Percentiles rank a stretch among this genome's conserved stretches.
These are phyloP conservation scores for Pterocles gutturalis DNA, from an alignment of 2,113 vertebrate genomes.

Conservation along the genomic window DNA sequence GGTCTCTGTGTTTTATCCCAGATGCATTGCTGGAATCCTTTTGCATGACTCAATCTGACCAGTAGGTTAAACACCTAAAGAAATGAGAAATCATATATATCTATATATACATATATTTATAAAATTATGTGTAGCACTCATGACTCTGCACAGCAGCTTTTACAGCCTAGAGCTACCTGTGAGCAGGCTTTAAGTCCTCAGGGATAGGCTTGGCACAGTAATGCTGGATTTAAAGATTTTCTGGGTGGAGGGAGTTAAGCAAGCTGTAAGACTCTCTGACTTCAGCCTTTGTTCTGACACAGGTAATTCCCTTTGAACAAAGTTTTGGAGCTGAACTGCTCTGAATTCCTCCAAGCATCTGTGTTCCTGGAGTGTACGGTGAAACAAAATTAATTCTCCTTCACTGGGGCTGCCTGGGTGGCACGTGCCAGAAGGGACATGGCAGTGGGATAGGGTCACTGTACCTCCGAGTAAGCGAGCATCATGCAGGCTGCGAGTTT, in stretches of 20 bases:
- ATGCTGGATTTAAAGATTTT: neutral
- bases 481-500: neutral
- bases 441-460: neutral
- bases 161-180: neutral
- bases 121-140: neutral
- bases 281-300: neutral
- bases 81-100: neutral
- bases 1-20: neutral
- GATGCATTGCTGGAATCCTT: neutral
- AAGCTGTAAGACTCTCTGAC: neutral
- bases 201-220: neutral
- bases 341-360: rapidly evolving
- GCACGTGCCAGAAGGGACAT: neutral
- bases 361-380: neutral
- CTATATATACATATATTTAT: too few species aligned
- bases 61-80: neutral
- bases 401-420: neutral
- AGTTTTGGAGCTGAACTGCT: neutral
- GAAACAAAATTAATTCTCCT: neutral
- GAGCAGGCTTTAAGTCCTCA: neutral
- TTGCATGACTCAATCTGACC: neutral
- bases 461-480: rapidly evolving
- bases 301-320: neutral
- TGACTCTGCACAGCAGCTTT: neutral
- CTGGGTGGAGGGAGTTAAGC: neutral